Base-by-base conservation (phyloP, 2,888 invertebrate species). In the Sesia apiformis region DNA sequence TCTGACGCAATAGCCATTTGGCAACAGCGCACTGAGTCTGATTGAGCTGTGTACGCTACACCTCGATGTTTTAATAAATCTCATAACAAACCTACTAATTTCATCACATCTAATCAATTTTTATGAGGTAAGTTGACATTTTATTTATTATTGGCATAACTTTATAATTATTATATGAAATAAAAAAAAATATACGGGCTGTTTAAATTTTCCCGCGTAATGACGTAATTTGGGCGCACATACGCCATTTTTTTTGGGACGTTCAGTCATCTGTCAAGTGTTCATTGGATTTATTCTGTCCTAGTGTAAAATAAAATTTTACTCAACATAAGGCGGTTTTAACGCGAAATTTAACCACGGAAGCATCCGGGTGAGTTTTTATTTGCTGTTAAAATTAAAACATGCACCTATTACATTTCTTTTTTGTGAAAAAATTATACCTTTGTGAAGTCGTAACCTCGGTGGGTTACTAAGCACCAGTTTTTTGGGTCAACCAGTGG, bases 1-100 rank as follows among this genome's bases (percentile, higher is more conserved):
- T 87, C 89, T 89, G 88, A 89, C 81, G 88, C 88, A 88, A 89
- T 81, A 80, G 70, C 85, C 69, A 81, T 78, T 80, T 86, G 88
- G 86, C 88, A 88, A 87, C 88, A 84, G 74, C 79, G 86, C 84
- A 64, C 74, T 66, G 76, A 79, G 65, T 83, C 75, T 63, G 79
- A 81, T 64, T 88, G 78, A 87, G 76, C 68, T 64, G 59, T 52
- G 39, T 7, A 3, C 6, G 52, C 52, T 40, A 53, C 3, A 42
- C 51, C 50, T 8, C 42, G 58, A 46, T 46, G 46, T 46, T 46
- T 46, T 46, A 7, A 3, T n/a, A 8, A 46, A 46, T 46, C 23
- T 46, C n/a, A 46, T 7, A 46, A n/a, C 46, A 46, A 23, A 23
- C 7, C 46, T 6, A 5, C 7, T 6, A 8, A 8, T 4, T 46